Conservation (phyloP, 2,113 vertebrate genomes). For the Gymnorhina tibicen region DNA sequence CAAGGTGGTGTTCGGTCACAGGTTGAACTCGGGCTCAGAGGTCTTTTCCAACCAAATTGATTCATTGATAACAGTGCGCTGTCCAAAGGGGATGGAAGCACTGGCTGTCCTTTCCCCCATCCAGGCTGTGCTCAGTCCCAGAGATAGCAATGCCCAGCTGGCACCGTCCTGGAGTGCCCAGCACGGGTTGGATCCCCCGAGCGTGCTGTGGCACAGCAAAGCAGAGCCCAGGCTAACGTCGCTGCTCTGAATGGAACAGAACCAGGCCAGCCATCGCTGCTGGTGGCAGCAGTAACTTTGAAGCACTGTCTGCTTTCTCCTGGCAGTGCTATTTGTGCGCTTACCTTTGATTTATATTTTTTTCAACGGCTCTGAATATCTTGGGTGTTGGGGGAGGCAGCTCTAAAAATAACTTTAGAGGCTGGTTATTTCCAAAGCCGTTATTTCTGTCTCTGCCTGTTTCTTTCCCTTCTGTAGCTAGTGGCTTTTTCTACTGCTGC, state of each 20-base stretch:
- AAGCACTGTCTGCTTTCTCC: background rate
- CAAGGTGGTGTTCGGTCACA: background rate
- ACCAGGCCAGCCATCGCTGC: background rate
- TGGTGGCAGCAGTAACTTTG: background rate
- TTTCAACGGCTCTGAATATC: background rate
- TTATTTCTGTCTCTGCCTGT: background rate
- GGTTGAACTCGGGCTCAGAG: background rate
- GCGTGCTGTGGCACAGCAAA: background rate
- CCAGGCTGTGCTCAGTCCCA: background rate
- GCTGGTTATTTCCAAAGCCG: background rate
- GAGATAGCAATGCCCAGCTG: accelerated
- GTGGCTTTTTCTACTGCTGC: background rate
- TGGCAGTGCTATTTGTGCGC: background rate
- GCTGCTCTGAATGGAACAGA: background rate
- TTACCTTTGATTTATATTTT: slow-evolving; percentile 1
- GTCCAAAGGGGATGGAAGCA: accelerated
- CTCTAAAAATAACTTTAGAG: slow-evolving; percentile 19
- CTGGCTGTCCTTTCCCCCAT: background rate
- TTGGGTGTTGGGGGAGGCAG: background rate
- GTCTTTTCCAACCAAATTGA: background rate
- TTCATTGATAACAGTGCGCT: background rate
- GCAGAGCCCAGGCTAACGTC: background rate
- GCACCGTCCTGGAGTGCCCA: background rate
- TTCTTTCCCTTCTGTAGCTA: background rate
- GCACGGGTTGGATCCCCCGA: background rate